These are phyloP conservation scores for Bilobella aurantiaca DNA, from an alignment of 1,140 invertebrate genomes.

Conservation along the genomic window DNA sequence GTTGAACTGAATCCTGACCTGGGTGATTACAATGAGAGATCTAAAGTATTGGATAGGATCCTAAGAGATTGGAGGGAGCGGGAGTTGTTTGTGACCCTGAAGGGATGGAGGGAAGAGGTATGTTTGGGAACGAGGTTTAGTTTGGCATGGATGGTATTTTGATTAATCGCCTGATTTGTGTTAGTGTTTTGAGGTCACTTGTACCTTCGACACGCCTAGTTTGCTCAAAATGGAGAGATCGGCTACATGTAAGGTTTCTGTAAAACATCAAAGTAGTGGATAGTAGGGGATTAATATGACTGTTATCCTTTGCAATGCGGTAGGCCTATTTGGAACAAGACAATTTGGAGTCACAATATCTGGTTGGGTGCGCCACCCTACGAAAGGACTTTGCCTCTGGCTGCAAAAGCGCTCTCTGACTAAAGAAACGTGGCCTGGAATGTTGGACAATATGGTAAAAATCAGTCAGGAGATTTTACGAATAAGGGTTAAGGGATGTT, in stretches of 20 bases:
- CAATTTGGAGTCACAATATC: constrained; percentile 91
- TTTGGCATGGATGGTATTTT: not conserved
- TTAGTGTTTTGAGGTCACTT: constrained; percentile 72
- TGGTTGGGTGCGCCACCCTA: constrained; percentile 74
- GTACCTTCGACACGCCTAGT: constrained; percentile 54
- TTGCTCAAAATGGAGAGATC: constrained; percentile 77
- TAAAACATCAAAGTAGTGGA: not conserved
- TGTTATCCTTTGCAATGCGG: not conserved
- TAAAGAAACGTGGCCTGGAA: constrained; percentile 89
- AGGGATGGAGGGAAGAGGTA: constrained; percentile 85
- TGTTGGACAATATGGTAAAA: constrained; percentile 87
- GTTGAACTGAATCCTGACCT: constrained; percentile 75
- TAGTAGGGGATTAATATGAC: not conserved
- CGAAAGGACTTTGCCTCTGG: constrained; percentile 81
- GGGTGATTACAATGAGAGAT: constrained; percentile 66
- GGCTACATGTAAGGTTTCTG: constrained; percentile 61
- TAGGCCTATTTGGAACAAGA: constrained; percentile 76
- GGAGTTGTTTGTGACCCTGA: constrained; percentile 54
- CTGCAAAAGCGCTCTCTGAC: constrained; percentile 75
- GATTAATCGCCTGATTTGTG: constrained; percentile 5
- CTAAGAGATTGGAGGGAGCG: constrained; percentile 58
- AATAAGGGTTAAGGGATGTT: too few species aligned
- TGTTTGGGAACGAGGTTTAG: not conserved
- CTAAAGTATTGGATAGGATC: constrained; percentile 63
- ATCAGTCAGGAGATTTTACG: too few species aligned